Evolutionary conservation across 2,888 invertebrate species (phyloP).

Genomic region (Aporophyla lueneburgensis): DNA sequence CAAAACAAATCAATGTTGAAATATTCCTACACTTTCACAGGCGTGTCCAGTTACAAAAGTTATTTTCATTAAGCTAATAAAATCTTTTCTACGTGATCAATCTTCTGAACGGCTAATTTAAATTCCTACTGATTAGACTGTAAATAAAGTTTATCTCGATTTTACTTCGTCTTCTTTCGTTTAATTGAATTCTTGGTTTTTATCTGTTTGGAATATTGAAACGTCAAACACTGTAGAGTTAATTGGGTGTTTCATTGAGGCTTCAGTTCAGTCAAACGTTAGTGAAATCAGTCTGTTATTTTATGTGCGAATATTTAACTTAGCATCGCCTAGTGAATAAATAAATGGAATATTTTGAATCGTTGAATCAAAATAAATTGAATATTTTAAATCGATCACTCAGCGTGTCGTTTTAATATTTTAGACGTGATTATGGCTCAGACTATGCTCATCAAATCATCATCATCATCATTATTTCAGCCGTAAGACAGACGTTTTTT

Average conservation of each 20-base stretch:
- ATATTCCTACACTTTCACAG: slow-evolving; percentile 15
- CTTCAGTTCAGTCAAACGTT: background rate
- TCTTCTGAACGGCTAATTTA: slow-evolving; percentile 75
- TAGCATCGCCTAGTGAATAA: no score
- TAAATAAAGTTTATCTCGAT: slow-evolving; percentile 66
- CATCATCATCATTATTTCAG: background rate
- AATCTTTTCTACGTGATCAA: slow-evolving; percentile 76
- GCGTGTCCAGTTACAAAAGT: slow-evolving; percentile 48
- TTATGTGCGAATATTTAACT: background rate
- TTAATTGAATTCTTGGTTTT: slow-evolving; percentile 47
- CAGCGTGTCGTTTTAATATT: background rate
- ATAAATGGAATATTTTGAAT: background rate
- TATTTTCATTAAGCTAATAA: slow-evolving; percentile 57
- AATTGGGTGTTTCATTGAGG: slow-evolving; percentile 11
- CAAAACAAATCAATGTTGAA: slow-evolving; percentile 30
- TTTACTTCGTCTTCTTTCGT: slow-evolving; percentile 25
- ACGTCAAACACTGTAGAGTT: slow-evolving; percentile 10
- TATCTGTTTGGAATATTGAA: slow-evolving; percentile 20
- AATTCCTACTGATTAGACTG: slow-evolving; percentile 76
- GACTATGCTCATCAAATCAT: background rate
- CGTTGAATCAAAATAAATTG: no score
- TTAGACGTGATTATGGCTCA: background rate
- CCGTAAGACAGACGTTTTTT: no score
- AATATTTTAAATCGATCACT: background rate
- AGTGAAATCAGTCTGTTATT: background rate